phyloP scores from a whole-genome alignment of 1,140 invertebrate genomes.

The Drosophila auraria region DNA sequence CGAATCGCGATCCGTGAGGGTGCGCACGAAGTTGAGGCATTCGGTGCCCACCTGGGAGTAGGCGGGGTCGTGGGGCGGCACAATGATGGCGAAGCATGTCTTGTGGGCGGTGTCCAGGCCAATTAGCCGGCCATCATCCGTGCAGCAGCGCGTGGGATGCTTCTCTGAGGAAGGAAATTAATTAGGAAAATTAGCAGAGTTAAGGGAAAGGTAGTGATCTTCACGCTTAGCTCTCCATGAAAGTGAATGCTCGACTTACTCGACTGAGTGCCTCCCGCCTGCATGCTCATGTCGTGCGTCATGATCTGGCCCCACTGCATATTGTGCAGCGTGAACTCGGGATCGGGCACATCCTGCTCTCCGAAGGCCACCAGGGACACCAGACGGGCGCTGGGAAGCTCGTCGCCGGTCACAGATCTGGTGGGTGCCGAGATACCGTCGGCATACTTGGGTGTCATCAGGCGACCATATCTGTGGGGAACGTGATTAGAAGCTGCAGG shows the following conservation, averaged over 20 bases:
- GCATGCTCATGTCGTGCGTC: conserved; percentile 94
- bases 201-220: conserved; percentile 1
- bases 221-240: not conserved
- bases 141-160: conserved; percentile 90
- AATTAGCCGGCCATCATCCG: conserved; percentile 88
- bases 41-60: conserved; percentile 89
- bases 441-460: conserved; percentile 92
- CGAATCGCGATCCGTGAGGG: conserved; percentile 89
- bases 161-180: conserved; percentile 85
- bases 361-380: conserved; percentile 90
- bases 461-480: conserved; percentile 88
- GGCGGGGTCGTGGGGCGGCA: conserved; percentile 93
- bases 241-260: conserved; percentile 86
- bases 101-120: conserved; percentile 84
- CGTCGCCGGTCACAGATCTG: conserved; percentile 87
- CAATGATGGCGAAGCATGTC: conserved; percentile 93
- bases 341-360: conserved; percentile 89
- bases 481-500: not conserved
- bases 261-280: conserved; percentile 90
- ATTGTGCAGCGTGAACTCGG: conserved; percentile 90
- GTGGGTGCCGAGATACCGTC: conserved; percentile 91
- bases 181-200: no score
- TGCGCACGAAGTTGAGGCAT: conserved; percentile 95
- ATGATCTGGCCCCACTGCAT: conserved; percentile 96
- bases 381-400: conserved; percentile 89